Base-by-base conservation (phyloP, 2,888 invertebrate species). In the Agriopis leucophaearia region DNA sequence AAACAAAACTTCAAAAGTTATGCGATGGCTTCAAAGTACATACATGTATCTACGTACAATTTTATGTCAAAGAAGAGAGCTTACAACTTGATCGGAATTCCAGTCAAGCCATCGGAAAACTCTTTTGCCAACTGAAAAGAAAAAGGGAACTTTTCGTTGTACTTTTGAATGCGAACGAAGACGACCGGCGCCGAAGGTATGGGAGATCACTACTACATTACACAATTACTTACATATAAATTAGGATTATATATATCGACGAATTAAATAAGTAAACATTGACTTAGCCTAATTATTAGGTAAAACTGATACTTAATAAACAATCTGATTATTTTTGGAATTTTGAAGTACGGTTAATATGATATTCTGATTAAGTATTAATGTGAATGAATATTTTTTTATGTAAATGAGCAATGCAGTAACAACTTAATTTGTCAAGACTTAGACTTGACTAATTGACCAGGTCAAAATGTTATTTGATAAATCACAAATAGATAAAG, bases 191-290 rank as follows among this genome's bases (percentile, higher is more conserved):
- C 90, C 93, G 89, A 86, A 87, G 89, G 88, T 91, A 85, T 91
- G 89, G 94, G 94, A 94, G 93, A 94, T 94, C 93, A 90, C 93
- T 92, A 92, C 91, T 89, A 88, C 87, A 88, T 87, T 92, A 91
- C 88, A 92, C 90, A 88, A 87, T 88, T 88, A 91, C 92, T 91
- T 93, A 93, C 86, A 87, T 86, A 92, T 88, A 86, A 92, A 90
- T 91, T 94, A 94, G 89, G 88, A 88, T 91, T 89, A 90, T 69
- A 69, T 59, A 69, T 65, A 58, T 71, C 85, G 91, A 88, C 83
- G 88, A 92, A 92, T 91, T 91, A 92, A 90, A 92, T 91, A 92
- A 91, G 89, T 92, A 92, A 94, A 94, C 92, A 91, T 90, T 92
- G 92, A 94, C 92, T 92, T 94, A 94, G 91, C 92, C 90, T 92